These are phyloP conservation scores for Dolichoris vasculosae DNA, from an alignment of 1,140 invertebrate species.

Conservation along the genomic window DNA sequence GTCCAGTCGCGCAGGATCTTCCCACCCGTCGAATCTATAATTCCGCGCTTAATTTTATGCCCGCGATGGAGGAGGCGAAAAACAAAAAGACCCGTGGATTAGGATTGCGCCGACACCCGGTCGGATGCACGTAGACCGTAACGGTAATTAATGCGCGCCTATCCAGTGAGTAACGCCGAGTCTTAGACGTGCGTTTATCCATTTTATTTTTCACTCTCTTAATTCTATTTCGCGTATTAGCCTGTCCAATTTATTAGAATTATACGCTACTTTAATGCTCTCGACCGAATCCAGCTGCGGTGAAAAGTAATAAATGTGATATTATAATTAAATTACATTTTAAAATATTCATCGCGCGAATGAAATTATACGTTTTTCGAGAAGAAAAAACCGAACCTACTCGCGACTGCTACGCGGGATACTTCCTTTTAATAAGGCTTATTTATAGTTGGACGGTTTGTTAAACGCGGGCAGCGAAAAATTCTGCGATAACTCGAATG, in stretches of 20 bases:
- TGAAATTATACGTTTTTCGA: not conserved
- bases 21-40: not conserved
- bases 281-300: not conserved
- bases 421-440: not conserved
- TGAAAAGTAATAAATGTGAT: slow-evolving; percentile 4
- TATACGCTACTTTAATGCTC: not conserved
- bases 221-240: slow-evolving; percentile 11
- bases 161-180: not conserved
- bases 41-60: slow-evolving; percentile 5
- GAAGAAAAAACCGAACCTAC: not conserved
- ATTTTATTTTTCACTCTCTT: not conserved
- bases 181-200: not conserved
- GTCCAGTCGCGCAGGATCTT: slow-evolving; percentile 27
- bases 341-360: not conserved
- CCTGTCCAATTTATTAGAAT: slow-evolving; percentile 24
- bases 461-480: not conserved
- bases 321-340: slow-evolving; percentile 25
- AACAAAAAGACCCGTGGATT: not conserved
- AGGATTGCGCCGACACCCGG: not conserved
- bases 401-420: not conserved
- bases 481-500: not conserved
- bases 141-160: slow-evolving; percentile 10
- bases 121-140: not conserved
- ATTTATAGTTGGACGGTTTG: not conserved
- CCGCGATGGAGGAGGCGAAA: not conserved